Evolutionary conservation across 2,797 vertebrate species (phyloP), one percentile per base, ranked within the genome.

Genomic region (Alectoris magna): DNA sequence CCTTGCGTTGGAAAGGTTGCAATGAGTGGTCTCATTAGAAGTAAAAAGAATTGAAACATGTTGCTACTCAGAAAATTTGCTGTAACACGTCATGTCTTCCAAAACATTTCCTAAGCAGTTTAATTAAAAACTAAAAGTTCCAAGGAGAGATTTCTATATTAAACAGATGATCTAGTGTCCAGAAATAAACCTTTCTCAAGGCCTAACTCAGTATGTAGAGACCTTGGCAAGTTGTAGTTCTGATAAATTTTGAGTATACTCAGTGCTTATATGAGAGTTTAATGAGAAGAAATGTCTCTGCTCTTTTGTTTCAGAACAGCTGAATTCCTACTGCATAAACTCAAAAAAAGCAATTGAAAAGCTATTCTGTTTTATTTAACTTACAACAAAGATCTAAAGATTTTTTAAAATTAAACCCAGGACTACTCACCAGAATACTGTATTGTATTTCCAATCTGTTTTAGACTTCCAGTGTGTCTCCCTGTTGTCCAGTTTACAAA

Each of bases 331-430:
- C 8, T 91, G 73, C 60, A 74, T 5, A 8, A 86, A 77, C 10
- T 70, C 14, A 24, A 13, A 48, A 84, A 68, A 80, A 44, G n/a
- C 2, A 49, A 16, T 34, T 78, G 67, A 53, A 88, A 72, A 82
- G 38, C 58, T 72, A 63, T 24, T 58, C 15, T 70, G 31, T 34
- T 38, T 17, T n/a, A 56, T 92, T 86, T 44, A 72, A 3, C 12
- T 84, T 89, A 58, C 6, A 16, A 78, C 11, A 68, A 66, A 82
- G 19, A 29, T 66, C 27, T 75, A 71, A 90, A 88, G 27, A 62
- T 80, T 49, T 87, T 94, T 87, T 83, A 22, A 55, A 80, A 94
- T 77, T 94, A 85, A 83, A 74, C 49, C 67, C 63, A 74, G 44
- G 49, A 49, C 76, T 94, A 49, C 48, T 55, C 31, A 59, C 31